Base-by-base conservation (phyloP, 64 coral and sea anemone species). In the Actinia tenebrosa region DNA sequence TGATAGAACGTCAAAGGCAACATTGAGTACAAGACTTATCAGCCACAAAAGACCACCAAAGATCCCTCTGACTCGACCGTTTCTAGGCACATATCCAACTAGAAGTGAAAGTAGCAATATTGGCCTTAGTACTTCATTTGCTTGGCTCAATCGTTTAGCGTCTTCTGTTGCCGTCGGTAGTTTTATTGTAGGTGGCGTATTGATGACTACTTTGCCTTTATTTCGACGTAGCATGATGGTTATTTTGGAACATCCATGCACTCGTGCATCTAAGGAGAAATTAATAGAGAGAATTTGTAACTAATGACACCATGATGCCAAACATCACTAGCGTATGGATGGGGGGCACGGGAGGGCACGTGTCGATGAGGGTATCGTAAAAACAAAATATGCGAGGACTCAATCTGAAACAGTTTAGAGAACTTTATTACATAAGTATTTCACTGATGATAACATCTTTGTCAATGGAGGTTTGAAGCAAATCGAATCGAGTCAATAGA, bases 1-100 rank as follows among this genome's bases (percentile, higher is more conserved):
- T 56, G 80, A 82, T 23, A 82, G 44, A 27, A 82, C 53, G 44
- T 82, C 44, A 56, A 82, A 82, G 15, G 80, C 80, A n/a, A 45
- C 45, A 82, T 14, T 50, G 13, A 82, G 45, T n/a, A 56, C 11
- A 22, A 82, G 54, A 14, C 80, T 82, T 53, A 82, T 22, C 20
- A 82, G 16, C 80, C 80, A 82, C 27, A 82, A 8, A 50, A 82
- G 16, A 53, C 80, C 45, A 22, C 80, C 80, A 56, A 82, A 50
- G 22, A 52, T 14, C 14, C 44, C 80, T 82, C n/a, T 3, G 1
- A 82, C 18, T 50, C 44, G 44, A 82, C 14, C 53, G 18, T 56
- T 26, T 82, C 23, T 82, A 6, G 45, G 45, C 8, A 82, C 45
- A 56, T 82, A 82, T 50, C 80, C 80, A 46, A 82, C 54, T 16